Percentiles rank a stretch among this genome's conserved stretches.
Conservation (phyloP, 2,888 invertebrate genomes). For the Cephus sareptanus region DNA sequence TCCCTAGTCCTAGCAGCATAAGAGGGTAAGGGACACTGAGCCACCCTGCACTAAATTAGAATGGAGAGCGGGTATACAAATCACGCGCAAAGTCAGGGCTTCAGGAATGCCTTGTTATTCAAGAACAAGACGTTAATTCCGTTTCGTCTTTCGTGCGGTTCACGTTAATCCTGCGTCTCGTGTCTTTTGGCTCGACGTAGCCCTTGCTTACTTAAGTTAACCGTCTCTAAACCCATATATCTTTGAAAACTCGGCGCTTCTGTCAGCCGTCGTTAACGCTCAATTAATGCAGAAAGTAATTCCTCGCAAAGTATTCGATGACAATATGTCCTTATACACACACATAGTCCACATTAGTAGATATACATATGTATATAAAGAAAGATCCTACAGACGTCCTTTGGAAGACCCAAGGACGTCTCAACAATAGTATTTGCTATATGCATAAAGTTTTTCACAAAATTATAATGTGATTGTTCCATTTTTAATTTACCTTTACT, state of each 20-base stretch:
- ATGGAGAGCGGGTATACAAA: slow-evolving; percentile 26
- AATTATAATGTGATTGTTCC: neutral
- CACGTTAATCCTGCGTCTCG: slow-evolving; percentile 48
- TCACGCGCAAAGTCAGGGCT: slow-evolving; percentile 17
- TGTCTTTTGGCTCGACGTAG: slow-evolving; percentile 29
- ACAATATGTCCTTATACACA: neutral
- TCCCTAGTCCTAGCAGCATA: neutral
- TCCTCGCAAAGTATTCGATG: neutral
- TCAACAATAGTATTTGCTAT: neutral
- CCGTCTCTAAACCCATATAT: slow-evolving; percentile 34
- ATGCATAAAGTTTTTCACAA: neutral
- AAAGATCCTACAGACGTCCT: neutral
- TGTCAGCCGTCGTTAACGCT: slow-evolving; percentile 19
- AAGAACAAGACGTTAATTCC: slow-evolving; percentile 30
- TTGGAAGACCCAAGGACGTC: neutral
- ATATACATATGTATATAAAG: too few species aligned
- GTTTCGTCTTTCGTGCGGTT: slow-evolving; percentile 47
- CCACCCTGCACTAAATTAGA: slow-evolving; percentile 21
- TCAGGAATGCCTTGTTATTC: slow-evolving; percentile 20
- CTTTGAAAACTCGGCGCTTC: slow-evolving; percentile 33
- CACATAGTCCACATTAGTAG: too few species aligned
- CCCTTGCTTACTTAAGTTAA: slow-evolving; percentile 25
- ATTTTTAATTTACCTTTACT: neutral
- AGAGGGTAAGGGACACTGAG: neutral
- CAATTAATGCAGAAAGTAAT: slow-evolving; percentile 24